Evolutionary conservation across 2,888 invertebrate genomes (phyloP), one percentile per base, ranked within the genome.

Genomic region (Drosophila paucipuncta): DNA sequence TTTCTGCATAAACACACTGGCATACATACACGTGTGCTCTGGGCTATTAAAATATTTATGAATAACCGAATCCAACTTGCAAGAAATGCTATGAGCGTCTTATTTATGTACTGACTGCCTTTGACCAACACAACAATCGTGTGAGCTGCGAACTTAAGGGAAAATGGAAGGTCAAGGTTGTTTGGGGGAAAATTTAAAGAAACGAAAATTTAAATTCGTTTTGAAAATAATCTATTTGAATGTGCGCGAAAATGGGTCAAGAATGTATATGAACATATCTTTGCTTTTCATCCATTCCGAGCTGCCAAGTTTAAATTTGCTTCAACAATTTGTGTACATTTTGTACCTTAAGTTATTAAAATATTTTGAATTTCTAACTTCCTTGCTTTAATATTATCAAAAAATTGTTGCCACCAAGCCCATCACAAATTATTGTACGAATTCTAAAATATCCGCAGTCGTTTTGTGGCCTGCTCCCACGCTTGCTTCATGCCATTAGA

Each of bases 401-500:
- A 41, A 41, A 22, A 22, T 11, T 22, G 22, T 11, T 11, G 22
- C 43, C 43, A 11, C 2, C 11, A 22, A 22, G 11, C 47, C 3
- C 1, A 4, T 64, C 22, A 13, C 13, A 54, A 54, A 58, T 41
- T 35, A 10, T 28, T 25, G 16, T 53, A 39, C 25, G 52, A 60
- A 64, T 61, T 75, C 55, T 31, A 70, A 60, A 70, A 43, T 57
- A 18, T 57, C 11, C 25, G 25, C 28, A 33, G 50, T 59, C 63
- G 47, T 37, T 73, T 52, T 62, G 47, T 57, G 64, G 60, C 55
- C 47, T 33, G 66, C 30, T 53, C 39, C 37, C 16, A 16, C 22
- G 47, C 61, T 61, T 39, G 30, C 22, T 50, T 35, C 41, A 60
- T 65, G 25, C 70, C 69, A 80, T 79, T 77, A 47, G 47, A 75